phyloP scores from a whole-genome alignment of 1,140 invertebrate genomes.

The Calosoma granatense region DNA sequence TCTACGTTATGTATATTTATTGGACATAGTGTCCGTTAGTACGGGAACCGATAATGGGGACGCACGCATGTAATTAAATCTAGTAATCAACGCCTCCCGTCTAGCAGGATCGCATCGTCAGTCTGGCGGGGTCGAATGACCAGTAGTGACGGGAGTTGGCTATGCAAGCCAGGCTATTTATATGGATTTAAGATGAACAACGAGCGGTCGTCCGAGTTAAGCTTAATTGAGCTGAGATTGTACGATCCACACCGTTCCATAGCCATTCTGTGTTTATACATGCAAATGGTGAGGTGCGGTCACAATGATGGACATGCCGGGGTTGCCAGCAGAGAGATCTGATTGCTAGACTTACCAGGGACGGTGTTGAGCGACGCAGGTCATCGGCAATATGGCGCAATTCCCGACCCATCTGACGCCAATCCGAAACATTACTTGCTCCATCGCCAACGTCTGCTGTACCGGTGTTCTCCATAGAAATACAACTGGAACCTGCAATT shows the following conservation, averaged over 20 bases:
- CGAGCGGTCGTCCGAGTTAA: neutral
- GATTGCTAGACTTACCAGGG: neutral
- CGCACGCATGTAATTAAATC: neutral
- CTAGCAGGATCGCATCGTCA: neutral
- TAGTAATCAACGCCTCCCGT: neutral
- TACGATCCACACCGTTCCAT: neutral
- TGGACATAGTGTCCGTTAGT: neutral
- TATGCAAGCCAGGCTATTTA: neutral
- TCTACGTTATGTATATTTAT: neutral
- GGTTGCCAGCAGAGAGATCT: neutral
- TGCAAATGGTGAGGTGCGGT: neutral
- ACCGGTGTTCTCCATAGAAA: no score
- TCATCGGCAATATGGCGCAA: slow-evolving; percentile 12
- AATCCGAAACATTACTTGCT: slow-evolving; percentile 14
- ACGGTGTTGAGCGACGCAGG: slow-evolving; percentile 8
- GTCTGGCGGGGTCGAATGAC: neutral
- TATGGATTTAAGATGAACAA: slow-evolving; percentile 9
- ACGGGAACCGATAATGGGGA: neutral
- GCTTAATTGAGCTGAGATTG: slow-evolving; percentile 2
- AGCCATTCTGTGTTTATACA: neutral
- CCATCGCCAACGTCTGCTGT: no score
- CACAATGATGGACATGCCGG: neutral
- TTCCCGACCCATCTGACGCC: slow-evolving; percentile 11
- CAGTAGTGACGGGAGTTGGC: neutral
- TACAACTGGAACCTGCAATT: no score